Base-by-base conservation (phyloP, 2,888 invertebrate genomes). In the Euproctis similis region DNA sequence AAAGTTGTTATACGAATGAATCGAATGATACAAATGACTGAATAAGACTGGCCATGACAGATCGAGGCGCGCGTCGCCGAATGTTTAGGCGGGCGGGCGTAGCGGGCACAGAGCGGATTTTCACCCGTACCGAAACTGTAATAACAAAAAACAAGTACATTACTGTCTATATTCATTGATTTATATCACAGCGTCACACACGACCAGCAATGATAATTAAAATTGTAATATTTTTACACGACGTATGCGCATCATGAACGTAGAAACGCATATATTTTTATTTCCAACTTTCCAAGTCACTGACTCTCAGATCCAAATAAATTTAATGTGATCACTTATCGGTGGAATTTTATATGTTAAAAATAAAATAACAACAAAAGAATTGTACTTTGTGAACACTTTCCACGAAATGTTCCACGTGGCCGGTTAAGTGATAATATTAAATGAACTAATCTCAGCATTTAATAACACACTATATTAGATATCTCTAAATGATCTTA, bases 1-100 rank as follows among this genome's bases (percentile, higher is more conserved):
- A 61, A 72, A 61, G 58, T 58, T 67, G 54, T 61, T 58, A 68
- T 56, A 52, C 52, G 75, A 82, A 75, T 82, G 81, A 75, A n/a
- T n/a, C n/a, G n/a, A n/a, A n/a, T n/a, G n/a, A n/a, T n/a, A n/a
- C n/a, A n/a, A n/a, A n/a, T n/a, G n/a, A n/a, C n/a, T n/a, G n/a
- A n/a, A n/a, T n/a, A n/a, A n/a, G n/a, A n/a, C n/a, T n/a, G n/a
- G n/a, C n/a, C n/a, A n/a, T n/a, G n/a, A n/a, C n/a, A n/a, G n/a
- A n/a, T n/a, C n/a, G n/a, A 27, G 29, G 14, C 30, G 39, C n/a
- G n/a, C n/a, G 36, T 57, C 53, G 60, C 46, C 53, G 53, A 44
- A 47, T 38, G 53, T 21, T 55, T 50, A 55, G 64, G 68, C 62
- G 70, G 68, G 70, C 71, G 66, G 63, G 16, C 8, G 10, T 27